Evolutionary conservation across 2,888 invertebrate genomes (phyloP), one percentile per base, ranked within the genome.

Genomic region (Phrixothrix hirtus): DNA sequence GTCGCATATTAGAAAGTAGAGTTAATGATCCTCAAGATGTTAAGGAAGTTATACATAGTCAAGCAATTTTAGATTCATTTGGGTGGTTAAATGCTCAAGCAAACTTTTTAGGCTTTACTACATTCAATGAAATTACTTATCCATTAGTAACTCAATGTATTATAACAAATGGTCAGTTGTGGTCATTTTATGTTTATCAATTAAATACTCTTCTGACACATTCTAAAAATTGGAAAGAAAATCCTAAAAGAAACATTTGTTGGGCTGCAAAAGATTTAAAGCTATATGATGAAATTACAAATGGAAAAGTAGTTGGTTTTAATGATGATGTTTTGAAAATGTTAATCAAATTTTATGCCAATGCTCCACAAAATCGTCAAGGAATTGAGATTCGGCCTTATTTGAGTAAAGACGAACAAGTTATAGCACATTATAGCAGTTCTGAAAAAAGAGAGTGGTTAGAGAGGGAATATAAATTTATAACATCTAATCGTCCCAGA

Each of bases 161-260:
- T 9, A 80, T 96, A 27, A 92, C 95, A 0, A 89, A 98, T 76
- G 97, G 98, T 0, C 83, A 88, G 59, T 71, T 82, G 2, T 95
- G 92, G 86, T 88, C 89, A 0, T 88, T 97, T 60, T 91, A 88
- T 69, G 82, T 86, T 9, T 98, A 96, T 71, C 98, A 99, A 74
- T 75, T 99, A 48, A 99, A 99, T 72, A 96, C 95, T 0, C 80
- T 85, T 25, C 68, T 83, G 9, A 74, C 90, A 61, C 84, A 89
- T 65, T 77, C 81, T 17, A 81, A 86, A 59, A 70, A 83, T 62
- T 75, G 81, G n/a, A 75, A 80, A 25, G 79, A 79, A 7, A 92
- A 92, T 75, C 82, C 81, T 0, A 83, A 84, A 61, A 79, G 83
- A 37, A 96, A 96, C 71, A 70, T 92, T 27, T 92, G 92, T 67